Base-by-base conservation (phyloP, 2,797 vertebrate species). In the Melanotaenia nigrans region DNA sequence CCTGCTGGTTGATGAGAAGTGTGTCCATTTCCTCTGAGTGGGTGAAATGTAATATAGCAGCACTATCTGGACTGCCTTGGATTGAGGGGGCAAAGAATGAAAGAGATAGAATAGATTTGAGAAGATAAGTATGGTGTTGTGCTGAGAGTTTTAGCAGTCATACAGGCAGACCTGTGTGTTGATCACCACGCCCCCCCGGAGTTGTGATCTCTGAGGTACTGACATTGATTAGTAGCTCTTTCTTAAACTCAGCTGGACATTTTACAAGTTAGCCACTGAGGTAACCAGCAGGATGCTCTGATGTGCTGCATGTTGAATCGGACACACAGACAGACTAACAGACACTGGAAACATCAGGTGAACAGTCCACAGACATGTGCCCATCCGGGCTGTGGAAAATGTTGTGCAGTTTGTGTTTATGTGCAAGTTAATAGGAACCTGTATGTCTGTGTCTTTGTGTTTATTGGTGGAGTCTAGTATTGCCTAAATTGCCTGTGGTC, bases 21-120 rank as follows among this genome's bases (percentile, higher is more conserved):
- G 87, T 86, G 87, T 92, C 88, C 81, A 90, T 93, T 94, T 93
- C 71, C 87, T 87, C 86, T 90, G 88, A 90, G 87, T 90, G 72
- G 82, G 83, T 87, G 89, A 93, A 93, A 93, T 92, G 64, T 86
- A 92, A 92, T 92, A 86, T 77, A 83, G 68, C 82, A 81, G 71
- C 32, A 64, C 59, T 71, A 66, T 74, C 63, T 40, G 32, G 47
- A 70, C 49, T 77, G 71, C 68, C 54, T 42, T 20, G 53, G 30
- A 55, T 83, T 77, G 70, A 36, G 54, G 65, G 66, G 35, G 65
- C 77, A 30, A 38, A 60, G 65, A 75, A 73, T 45, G 59, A 53
- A 38, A 77, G 38, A 60, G 33, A 33, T 18, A 49, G 58, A 60
- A 73, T 20, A 20, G 45, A 47, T 47, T n/a, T n/a, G 53, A 76